Evolutionary conservation across 2,113 vertebrate genomes (phyloP), one percentile per base, ranked within the genome.

Genomic region (Eulacestoma nigropectus): DNA sequence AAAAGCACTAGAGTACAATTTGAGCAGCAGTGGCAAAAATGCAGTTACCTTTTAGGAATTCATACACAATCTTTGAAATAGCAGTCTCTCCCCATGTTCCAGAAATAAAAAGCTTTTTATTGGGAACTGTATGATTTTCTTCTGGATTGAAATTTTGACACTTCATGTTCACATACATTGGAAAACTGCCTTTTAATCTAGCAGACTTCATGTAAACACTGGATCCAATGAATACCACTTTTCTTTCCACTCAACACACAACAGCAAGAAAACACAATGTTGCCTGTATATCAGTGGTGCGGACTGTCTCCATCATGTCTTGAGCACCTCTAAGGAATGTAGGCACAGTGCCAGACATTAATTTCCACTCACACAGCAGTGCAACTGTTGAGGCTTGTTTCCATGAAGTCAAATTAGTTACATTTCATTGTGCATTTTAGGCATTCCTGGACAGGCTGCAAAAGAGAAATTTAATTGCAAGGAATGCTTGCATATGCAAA

Each of bases 31-130:
- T 8, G 4, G n/a, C 20, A 35, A 63, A 88, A 86, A 80, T 17
- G 20, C 15, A 73, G 32, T 70, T 59, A 79, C 6, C 13, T 35
- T 41, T 49, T 32, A 63, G 46, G 33, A 86, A 86, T 67, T 86
- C 13, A 79, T 18, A n/a, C 5, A 13, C 5, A 18, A 27, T 14
- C 49, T 77, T 50, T 50, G 57, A 90, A 85, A 79, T 9, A 78
- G n/a, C 16, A 81, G 32, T 32, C 30, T 49, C 15, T 56, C 21
- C 10, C 6, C 13, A 39, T 0, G 0, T 0, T n/a, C 57, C 16
- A 85, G 56, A 79, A 87, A 53, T 59, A 29, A 78, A 78, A 67
- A 79, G 13, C 3, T 49, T 70, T 86, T 77, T 50, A n/a, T 16
- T 57, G 17, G 42, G 11, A 87, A 47, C 2, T 22, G 25, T 7